These are phyloP conservation scores for Sandelia bainsii DNA, from an alignment of 2,797 vertebrate genomes.

Conservation along the genomic window DNA sequence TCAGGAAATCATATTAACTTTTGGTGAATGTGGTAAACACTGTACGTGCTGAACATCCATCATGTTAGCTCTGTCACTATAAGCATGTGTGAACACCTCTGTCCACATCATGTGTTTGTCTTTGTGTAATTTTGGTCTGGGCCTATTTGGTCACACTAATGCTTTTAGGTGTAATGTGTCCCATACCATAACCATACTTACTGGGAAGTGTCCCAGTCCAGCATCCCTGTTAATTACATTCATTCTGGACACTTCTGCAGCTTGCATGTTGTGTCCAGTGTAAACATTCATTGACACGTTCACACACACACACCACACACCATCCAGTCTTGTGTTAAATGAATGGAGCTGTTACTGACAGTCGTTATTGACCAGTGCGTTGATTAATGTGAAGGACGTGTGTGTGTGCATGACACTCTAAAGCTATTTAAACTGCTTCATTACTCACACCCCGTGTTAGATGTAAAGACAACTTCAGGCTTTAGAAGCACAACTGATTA, in stretches of 20 bases:
- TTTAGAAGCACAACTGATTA: background rate
- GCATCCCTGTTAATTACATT: too few species aligned
- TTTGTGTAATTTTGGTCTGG: background rate
- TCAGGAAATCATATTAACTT: background rate
- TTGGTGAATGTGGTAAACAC: background rate
- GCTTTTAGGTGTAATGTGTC: too few species aligned
- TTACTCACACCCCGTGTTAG: constrained; percentile 32
- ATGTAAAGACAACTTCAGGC: constrained; percentile 10
- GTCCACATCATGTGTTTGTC: background rate
- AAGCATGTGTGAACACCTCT: background rate
- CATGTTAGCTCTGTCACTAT: background rate
- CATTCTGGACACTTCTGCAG: too few species aligned
- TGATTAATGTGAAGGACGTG: constrained; percentile 62
- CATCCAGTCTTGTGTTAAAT: constrained; percentile 25
- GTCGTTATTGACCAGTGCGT: constrained; percentile 48
- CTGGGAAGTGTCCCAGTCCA: too few species aligned
- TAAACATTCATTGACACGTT: background rate
- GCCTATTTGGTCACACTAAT: too few species aligned
- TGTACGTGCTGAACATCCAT: background rate
- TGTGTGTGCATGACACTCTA: constrained; percentile 37
- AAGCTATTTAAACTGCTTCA: constrained; percentile 33
- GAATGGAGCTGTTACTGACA: constrained; percentile 53
- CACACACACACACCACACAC: background rate
- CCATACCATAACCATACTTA: too few species aligned
- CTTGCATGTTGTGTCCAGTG: too few species aligned